Base-by-base conservation (phyloP, 2,797 vertebrate genomes). In the Oophaga sylvatica region DNA sequence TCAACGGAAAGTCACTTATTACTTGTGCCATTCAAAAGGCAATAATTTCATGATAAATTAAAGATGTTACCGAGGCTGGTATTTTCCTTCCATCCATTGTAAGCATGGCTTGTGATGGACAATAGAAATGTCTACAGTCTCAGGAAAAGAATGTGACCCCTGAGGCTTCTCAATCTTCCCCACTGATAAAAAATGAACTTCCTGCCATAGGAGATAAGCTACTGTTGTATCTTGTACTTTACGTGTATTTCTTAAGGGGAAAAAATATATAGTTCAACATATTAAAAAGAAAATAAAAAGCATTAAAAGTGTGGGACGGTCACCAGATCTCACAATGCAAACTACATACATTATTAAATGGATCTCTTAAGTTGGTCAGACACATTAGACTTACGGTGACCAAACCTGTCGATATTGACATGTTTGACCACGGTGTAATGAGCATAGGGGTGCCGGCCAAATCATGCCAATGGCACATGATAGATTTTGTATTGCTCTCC, bases 171-270 rank as follows among this genome's bases (percentile, higher is more conserved):
- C 56, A 59, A 83, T 83, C 68, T 83, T 73, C 26, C 29, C 56
- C n/a, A 45, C 56, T 75, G 68, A 84, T 84, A 83, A 73, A 73
- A 48, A 73, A 73, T 84, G 56, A 84, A 84, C 82, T 75, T n/a
- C 7, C 13, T 73, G 29, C 20, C 82, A 75, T 22, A 62, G 31
- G 82, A 84, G 82, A 84, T 84, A 75, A 84, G 20, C 57, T 62
- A 62, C 82, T 73, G 20, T 84, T 84, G 29, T n/a, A 26, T 10
- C 4, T 10, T 17, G 16, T 82, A 19, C 80, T 59, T 80, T 71
- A 73, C 17, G 73, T 71, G 57, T 73, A 73, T 83, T 82, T 70
- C 65, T 70, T 56, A 9, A 17, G 16, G 35, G 35, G 35, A 41
- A 41, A 68, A 53, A 82, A 45, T 5, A n/a, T 16, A 41, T 12